Conservation (phyloP, 53 echinoderm and acorn worm species). For the Stichopus horrens region DNA sequence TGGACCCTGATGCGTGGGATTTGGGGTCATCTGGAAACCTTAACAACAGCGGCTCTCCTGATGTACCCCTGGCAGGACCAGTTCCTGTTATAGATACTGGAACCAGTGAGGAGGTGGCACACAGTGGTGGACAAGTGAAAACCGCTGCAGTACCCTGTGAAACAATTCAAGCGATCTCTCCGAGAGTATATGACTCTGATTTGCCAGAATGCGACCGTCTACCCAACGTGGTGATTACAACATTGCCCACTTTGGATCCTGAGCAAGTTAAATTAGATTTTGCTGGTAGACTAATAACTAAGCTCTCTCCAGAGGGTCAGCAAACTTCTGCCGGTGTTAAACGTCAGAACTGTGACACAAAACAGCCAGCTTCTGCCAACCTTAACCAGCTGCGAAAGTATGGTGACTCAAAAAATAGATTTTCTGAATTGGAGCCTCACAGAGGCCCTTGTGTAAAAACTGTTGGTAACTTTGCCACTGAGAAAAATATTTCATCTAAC, state of each 20-base stretch:
- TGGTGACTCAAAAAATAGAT: background rate
- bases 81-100: background rate
- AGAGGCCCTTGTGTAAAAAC: background rate
- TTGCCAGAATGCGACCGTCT: background rate
- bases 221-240: background rate
- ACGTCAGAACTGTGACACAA: too few species aligned
- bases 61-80: background rate
- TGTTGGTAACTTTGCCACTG: background rate
- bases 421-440: background rate
- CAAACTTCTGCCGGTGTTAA: too few species aligned
- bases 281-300: too few species aligned
- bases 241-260: too few species aligned
- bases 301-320: too few species aligned
- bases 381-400: background rate
- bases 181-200: background rate
- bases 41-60: slow-evolving; percentile 23
- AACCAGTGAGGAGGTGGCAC: background rate
- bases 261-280: too few species aligned
- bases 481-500: background rate
- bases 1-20: background rate
- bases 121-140: too few species aligned
- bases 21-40: background rate
- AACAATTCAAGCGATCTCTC: background rate
- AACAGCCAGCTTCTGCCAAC: too few species aligned
- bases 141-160: background rate